Base-by-base conservation (phyloP, 2,888 invertebrate species). In the Polydrusus tereticollis region DNA sequence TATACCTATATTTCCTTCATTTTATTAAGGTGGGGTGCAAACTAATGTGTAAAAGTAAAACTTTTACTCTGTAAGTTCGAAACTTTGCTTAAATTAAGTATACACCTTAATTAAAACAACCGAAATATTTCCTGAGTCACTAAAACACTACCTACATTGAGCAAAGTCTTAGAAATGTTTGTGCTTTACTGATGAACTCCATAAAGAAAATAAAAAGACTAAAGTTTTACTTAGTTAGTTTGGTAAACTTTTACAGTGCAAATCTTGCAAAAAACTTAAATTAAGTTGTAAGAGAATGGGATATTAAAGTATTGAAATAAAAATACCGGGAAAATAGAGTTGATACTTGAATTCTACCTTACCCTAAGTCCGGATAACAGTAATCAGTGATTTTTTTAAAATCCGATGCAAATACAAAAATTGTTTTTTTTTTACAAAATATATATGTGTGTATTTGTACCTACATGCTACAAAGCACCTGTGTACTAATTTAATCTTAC, bases 81-180 rank as follows among this genome's bases (percentile, higher is more conserved):
- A 45, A 45, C 45, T 45, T 45, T 20, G 7, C 20, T 50, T 50
- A 14, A 50, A 26, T 14, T 50, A 14, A 26, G 16, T 55, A 16
- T 55, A 55, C 29, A 55, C 52, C 29, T 29, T 55, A 55, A 55
- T 55, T 55, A 55, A 29, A 55, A 29, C 6, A 29, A 55, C 29
- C 29, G 8, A 55, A 55, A 55, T 55, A 55, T 29, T 55, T 55
- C 29, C 29, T 29, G 18, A 55, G 52, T 55, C 18, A 7, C 8
- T 55, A 33, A 55, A 55, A 55, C 29, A 26, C n/a, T 55, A 55
- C 16, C 29, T 33, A 55, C 52, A 16, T 14, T 12, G 47, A n/a
- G 29, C 3, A 55, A 55, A 52, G 16, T 55, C 52, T 26, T 55
- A 55, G 52, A 55, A 55, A 55, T 55, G 29, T 55, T 55, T 55